Evolutionary conservation across 1,140 invertebrate genomes (phyloP).

Genomic region (Atta colombica): DNA sequence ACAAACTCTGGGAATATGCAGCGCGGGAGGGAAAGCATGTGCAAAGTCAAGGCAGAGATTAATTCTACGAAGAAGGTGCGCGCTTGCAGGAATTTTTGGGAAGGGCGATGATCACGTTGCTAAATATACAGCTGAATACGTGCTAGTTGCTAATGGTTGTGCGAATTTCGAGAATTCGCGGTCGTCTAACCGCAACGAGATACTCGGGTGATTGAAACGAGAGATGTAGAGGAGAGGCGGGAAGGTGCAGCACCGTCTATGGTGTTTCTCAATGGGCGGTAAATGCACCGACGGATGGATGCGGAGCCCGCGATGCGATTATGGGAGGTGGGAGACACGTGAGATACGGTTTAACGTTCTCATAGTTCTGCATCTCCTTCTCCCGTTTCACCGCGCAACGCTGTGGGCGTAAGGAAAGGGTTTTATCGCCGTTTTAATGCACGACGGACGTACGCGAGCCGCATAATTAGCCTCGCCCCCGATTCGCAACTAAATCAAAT

Average conservation of each 20-base stretch:
- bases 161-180: slow-evolving; percentile 39
- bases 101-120: slow-evolving; percentile 30
- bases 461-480: slow-evolving; percentile 66
- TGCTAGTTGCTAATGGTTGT: not conserved
- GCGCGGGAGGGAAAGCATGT: slow-evolving; percentile 2
- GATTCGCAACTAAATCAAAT: slow-evolving; percentile 56
- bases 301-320: slow-evolving; percentile 39
- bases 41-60: slow-evolving; percentile 57
- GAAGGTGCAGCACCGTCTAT: slow-evolving; percentile 67
- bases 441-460: slow-evolving; percentile 34
- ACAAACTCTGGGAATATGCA: slow-evolving; percentile 12
- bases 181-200: slow-evolving; percentile 57
- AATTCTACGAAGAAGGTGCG: not conserved
- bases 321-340: slow-evolving; percentile 67
- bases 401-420: slow-evolving; percentile 67
- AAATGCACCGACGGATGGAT: slow-evolving; percentile 68
- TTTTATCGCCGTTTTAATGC: slow-evolving; percentile 66
- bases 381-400: not conserved
- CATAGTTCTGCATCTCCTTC: slow-evolving; percentile 60
- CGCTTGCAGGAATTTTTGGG: slow-evolving; percentile 50
- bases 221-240: not conserved
- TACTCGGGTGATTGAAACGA: slow-evolving; percentile 50
- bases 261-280: slow-evolving; percentile 74
- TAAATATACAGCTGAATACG: not conserved
- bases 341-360: slow-evolving; percentile 73